A percentile compares a stretch with the other conserved stretches of the same genome.
Evolutionary conservation across 1,140 invertebrate genomes (phyloP).

Genomic region (Batillaria attramentaria): DNA sequence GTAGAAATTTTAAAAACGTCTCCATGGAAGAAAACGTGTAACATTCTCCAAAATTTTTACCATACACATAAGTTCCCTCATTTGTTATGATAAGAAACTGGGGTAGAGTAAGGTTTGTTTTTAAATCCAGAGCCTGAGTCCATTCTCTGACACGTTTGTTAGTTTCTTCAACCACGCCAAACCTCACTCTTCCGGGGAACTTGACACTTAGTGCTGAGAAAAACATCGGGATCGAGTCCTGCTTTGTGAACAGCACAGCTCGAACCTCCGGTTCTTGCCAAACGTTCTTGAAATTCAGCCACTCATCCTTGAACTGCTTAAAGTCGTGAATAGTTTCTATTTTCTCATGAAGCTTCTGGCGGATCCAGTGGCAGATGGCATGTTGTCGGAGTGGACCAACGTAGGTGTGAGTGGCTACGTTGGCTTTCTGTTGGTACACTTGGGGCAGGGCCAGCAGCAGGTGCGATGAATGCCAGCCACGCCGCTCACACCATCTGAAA

Average conservation of each 20-base stretch:
- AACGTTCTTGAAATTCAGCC: slow-evolving; percentile 57
- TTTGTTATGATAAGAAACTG: slow-evolving; percentile 71
- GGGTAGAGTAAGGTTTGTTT: slow-evolving; percentile 52
- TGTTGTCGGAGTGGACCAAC: slow-evolving; percentile 60
- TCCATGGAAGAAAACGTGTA: slow-evolving; percentile 73
- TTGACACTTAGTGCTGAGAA: slow-evolving; percentile 75
- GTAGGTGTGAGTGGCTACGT: slow-evolving; percentile 72
- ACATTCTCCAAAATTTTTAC: slow-evolving; percentile 68
- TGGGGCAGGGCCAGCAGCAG: slow-evolving; percentile 74
- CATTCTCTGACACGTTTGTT: slow-evolving; percentile 2
- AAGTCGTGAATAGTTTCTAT: slow-evolving; percentile 65
- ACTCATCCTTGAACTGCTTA: slow-evolving; percentile 61
- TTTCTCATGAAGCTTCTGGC: slow-evolving; percentile 70
- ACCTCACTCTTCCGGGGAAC: slow-evolving; percentile 74
- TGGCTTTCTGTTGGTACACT: slow-evolving; percentile 73
- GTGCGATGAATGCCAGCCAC: slow-evolving; percentile 72
- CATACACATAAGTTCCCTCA: slow-evolving; percentile 72
- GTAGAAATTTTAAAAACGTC: slow-evolving; percentile 71
- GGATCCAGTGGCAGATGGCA: slow-evolving; percentile 73
- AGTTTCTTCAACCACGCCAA: slow-evolving; percentile 69
- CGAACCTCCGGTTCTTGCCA: slow-evolving; percentile 65
- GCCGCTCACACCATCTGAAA: slow-evolving; percentile 72
- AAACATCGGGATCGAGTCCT: slow-evolving; percentile 72
- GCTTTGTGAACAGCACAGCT: slow-evolving; percentile 71
- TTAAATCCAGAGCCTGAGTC: slow-evolving; percentile 9